Evolutionary conservation across 1,140 invertebrate genomes (phyloP), one percentile per base, ranked within the genome.

Genomic region (Alviniconcha marisindica): DNA sequence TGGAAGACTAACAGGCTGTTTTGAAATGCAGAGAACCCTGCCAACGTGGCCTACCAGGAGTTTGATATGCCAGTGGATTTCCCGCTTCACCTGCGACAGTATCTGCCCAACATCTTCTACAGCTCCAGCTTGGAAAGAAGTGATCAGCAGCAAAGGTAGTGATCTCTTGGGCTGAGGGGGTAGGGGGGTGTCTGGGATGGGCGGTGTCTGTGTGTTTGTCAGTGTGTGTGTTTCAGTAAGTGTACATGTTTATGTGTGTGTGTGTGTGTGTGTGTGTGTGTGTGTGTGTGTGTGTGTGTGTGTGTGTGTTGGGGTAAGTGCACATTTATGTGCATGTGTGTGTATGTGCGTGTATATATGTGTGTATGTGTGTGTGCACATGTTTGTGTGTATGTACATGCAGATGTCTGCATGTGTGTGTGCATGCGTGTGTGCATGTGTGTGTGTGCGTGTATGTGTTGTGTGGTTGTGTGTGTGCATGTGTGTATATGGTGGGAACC

Each of bases 21-120:
- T 48, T 48, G n/a, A n/a, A 48, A 21, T 83, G 2, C 83, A 92
- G 92, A 87, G 44, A 85, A 84, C 80, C 85, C 89, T 44, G 90
- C 92, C 33, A 93, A 93, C 88, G 92, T 93, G 28, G 90, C 90
- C 18, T 93, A 93, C 71, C 91, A 93, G 82, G 92, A 93, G 51
- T 89, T 88, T 88, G 88, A 91, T 74, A 69, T 93, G 15, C 88
- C 91, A 24, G 21, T 42, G 14, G 84, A 89, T 51, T 92, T 92
- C 71, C 90, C 89, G 38, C 83, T 89, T 66, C 88, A 88, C 42
- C 82, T 91, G 3, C 78, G 84, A 66, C 87, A 91, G 80, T 92
- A 89, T 82, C 84, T 92, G 63, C 92, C 92, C 33, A 92, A 92
- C 85, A 89, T 82, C 18, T 82, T 83, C 69, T 88, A 88, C 66